These are phyloP conservation scores for Platysteira castanea DNA, from an alignment of 2,113 vertebrate species.

Conservation along the genomic window DNA sequence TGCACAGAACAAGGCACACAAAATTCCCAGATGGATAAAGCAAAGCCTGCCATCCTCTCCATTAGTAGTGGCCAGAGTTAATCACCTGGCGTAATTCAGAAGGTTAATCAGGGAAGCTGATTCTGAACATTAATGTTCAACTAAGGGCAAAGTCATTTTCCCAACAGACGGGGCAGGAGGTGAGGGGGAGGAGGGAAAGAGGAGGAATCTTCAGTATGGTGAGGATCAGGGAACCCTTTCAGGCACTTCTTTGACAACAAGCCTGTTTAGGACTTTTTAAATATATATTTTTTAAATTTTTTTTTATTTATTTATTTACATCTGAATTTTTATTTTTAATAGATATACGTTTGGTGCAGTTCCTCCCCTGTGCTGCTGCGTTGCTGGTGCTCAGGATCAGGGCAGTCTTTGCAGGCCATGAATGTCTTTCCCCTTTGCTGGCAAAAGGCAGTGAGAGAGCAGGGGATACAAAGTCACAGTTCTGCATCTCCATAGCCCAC, in stretches of 20 bases:
- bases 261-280: background rate
- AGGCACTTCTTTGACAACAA: background rate
- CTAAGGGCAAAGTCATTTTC: background rate
- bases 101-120: background rate
- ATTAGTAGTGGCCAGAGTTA: background rate
- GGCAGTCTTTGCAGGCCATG: background rate
- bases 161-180: background rate
- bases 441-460: background rate
- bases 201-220: rapidly evolving
- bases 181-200: background rate
- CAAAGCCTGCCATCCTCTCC: background rate
- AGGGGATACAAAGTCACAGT: background rate
- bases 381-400: background rate
- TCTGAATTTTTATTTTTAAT: background rate
- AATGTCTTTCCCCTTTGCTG: background rate
- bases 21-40: background rate
- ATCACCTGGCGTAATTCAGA: background rate
- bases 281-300: background rate
- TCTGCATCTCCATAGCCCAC: rapidly evolving
- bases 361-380: background rate
- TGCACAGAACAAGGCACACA: rapidly evolving
- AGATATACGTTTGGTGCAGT: background rate
- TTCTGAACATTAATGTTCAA: constrained; percentile 11
- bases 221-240: background rate
- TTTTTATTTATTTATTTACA: background rate